These are phyloP conservation scores for Macroramphosus scolopax DNA, from an alignment of 2,797 vertebrate genomes.

Conservation along the genomic window DNA sequence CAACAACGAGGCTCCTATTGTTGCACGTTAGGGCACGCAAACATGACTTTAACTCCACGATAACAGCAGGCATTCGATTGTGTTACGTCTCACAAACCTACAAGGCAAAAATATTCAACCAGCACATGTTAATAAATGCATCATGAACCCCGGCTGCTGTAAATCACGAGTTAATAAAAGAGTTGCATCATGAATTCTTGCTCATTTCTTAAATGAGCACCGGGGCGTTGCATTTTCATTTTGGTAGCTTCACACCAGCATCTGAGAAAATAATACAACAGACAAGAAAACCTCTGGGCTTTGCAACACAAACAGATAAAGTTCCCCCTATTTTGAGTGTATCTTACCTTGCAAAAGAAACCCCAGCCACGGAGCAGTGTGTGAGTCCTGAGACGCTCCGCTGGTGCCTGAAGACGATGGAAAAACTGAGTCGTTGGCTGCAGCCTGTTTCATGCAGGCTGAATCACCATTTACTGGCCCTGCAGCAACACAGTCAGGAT, in stretches of 20 bases:
- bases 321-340: neutral
- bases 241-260: neutral
- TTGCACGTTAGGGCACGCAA: no score
- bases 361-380: constrained; percentile 15
- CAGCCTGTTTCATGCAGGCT: constrained; percentile 44
- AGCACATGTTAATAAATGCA: neutral
- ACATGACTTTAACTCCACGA: no score
- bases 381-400: constrained; percentile 24
- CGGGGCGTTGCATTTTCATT: no score
- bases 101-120: no score
- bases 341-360: constrained; percentile 52
- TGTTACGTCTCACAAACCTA: no score
- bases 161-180: neutral
- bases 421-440: constrained; percentile 68
- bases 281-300: no score
- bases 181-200: no score
- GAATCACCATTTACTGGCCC: constrained; percentile 47
- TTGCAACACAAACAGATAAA: neutral
- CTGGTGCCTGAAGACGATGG: constrained; percentile 55
- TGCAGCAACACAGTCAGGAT: constrained; percentile 22
- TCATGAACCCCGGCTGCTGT: neutral
- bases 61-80: neutral
- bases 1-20: no score
- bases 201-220: no score
- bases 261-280: neutral